Conservation (phyloP, 2,797 vertebrate genomes). For the Chanos chanos region DNA sequence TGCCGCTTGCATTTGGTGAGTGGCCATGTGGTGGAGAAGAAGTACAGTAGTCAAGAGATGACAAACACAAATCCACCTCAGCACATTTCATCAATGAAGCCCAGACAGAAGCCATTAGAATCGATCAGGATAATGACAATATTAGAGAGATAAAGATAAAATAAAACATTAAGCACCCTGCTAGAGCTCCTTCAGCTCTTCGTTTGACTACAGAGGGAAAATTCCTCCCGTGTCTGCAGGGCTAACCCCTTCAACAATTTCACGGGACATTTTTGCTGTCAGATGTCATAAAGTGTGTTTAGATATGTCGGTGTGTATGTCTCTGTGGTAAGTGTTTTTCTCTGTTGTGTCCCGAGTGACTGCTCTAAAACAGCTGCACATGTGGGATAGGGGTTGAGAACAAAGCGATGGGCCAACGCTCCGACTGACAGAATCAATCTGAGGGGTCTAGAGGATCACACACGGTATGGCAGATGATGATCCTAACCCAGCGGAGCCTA, state of each 20-base stretch:
- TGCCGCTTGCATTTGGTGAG: too few species aligned
- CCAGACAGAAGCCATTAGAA: constrained; percentile 45
- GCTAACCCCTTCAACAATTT: constrained; percentile 51
- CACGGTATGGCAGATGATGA: neutral
- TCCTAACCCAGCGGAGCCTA: neutral
- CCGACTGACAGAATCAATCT: constrained; percentile 22
- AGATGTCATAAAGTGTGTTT: constrained; percentile 59
- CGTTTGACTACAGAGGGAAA: neutral
- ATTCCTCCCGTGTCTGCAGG: neutral
- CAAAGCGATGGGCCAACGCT: constrained; percentile 12
- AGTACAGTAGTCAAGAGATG: too few species aligned
- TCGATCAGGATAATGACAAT: constrained; percentile 37
- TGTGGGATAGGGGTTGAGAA: constrained; percentile 27
- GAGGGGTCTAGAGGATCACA: neutral
- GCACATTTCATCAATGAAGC: constrained; percentile 20
- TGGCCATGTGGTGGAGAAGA: too few species aligned
- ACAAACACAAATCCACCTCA: too few species aligned
- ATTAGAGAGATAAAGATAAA: constrained; percentile 43
- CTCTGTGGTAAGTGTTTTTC: constrained; percentile 22
- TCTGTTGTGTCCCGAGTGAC: constrained; percentile 24
- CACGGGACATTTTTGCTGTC: constrained; percentile 72
- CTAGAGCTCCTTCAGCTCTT: neutral
- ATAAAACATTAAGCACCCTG: constrained; percentile 3
- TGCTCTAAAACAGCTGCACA: constrained; percentile 40
- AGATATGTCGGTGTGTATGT: constrained; percentile 48